Conservation (phyloP, 2,113 vertebrate species). For the Lamprotornis superbus region DNA sequence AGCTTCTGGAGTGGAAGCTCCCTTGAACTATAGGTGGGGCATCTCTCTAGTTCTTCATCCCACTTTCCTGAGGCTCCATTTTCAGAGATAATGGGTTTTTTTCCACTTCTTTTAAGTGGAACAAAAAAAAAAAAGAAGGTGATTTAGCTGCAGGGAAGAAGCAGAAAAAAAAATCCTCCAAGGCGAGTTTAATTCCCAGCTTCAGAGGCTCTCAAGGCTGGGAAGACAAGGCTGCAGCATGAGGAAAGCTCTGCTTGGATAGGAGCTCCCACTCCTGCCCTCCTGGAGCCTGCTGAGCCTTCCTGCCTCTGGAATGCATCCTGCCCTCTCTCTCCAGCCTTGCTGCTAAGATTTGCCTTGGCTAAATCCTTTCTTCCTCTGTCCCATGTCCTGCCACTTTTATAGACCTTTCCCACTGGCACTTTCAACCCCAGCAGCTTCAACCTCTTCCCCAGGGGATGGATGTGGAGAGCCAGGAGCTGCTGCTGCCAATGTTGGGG, state of each 20-base stretch:
- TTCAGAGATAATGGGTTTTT: not conserved
- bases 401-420: not conserved
- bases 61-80: not conserved
- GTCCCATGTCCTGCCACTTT: not conserved
- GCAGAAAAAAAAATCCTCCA: not conserved
- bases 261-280: not conserved
- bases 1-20: not conserved
- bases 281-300: not conserved
- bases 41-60: not conserved
- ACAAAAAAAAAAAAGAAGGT: not conserved
- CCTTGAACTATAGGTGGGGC: not conserved
- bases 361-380: not conserved
- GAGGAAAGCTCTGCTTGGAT: not conserved
- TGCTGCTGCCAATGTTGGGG: not conserved
- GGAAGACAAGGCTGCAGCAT: not conserved
- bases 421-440: not conserved
- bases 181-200: constrained; percentile 20
- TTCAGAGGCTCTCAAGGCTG: not conserved
- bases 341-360: not conserved
- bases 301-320: not conserved
- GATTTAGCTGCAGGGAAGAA: not conserved
- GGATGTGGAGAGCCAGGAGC: not conserved
- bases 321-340: not conserved
- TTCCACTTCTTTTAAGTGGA: not conserved
- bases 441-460: not conserved